A percentile compares a stretch with the other conserved stretches of the same genome.
Evolutionary conservation across 2,797 vertebrate genomes (phyloP).

Genomic region (Apogon hyalosoma): DNA sequence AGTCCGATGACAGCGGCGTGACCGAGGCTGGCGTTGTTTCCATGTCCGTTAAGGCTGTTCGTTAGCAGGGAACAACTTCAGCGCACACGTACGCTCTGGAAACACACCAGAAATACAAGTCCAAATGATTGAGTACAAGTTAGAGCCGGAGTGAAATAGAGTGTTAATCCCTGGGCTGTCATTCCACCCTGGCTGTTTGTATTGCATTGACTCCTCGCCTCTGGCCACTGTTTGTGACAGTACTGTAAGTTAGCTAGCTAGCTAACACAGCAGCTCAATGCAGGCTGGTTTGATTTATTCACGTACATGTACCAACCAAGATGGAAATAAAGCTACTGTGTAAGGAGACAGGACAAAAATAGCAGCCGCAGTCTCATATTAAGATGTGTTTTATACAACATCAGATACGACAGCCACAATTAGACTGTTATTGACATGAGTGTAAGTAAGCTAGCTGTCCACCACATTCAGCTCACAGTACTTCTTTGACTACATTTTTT

Average conservation of each 20-base stretch:
- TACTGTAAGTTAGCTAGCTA: conserved; percentile 15
- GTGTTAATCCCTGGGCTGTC: conserved; percentile 13
- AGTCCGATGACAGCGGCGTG: conserved; percentile 66
- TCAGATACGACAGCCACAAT: too few relatives aligned
- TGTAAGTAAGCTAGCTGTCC: too few relatives aligned
- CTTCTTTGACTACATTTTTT: too few relatives aligned
- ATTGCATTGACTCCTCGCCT: conserved; percentile 63
- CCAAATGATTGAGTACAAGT: neutral
- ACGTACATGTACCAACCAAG: too few relatives aligned
- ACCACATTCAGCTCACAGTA: too few relatives aligned
- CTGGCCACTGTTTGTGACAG: conserved; percentile 20
- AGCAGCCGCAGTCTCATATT: too few relatives aligned
- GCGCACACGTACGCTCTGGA: neutral
- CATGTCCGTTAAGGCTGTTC: neutral
- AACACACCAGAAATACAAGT: too few relatives aligned
- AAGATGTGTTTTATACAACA: too few relatives aligned
- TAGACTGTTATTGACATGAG: too few relatives aligned
- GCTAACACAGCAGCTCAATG: neutral
- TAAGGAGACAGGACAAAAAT: too few relatives aligned
- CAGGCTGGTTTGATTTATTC: neutral
- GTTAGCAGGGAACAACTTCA: neutral
- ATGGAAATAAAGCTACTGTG: too few relatives aligned
- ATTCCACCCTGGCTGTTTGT: conserved; percentile 53
- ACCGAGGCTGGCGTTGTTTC: conserved; percentile 40
- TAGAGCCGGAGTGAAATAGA: neutral